Evolutionary conservation across 1,140 invertebrate species (phyloP), one percentile per base, ranked within the genome.

Genomic region (Stratiolaelaps scimitus): DNA sequence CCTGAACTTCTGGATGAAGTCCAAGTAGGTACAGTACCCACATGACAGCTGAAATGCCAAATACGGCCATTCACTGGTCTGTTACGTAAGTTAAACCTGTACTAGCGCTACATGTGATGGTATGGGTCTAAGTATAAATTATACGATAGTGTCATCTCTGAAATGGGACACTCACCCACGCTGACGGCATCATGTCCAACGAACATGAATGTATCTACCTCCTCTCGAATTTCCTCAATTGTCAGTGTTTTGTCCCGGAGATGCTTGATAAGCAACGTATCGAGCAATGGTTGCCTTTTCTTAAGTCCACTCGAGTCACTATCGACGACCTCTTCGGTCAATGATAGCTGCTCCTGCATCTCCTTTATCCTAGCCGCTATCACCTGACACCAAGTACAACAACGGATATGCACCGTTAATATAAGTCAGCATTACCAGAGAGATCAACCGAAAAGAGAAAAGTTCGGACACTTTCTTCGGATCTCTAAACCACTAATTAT

Each of bases 131-230:
- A 45, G 44, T 13, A 45, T 13, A 45, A 45, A 13, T 13, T 13
- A 45, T 13, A 45, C n/a, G 44, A n/a, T 13, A 13, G 13, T 45
- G 13, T 45, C n/a, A 13, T n/a, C 44, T 45, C n/a, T 45, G 13
- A 45, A 13, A 45, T n/a, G 44, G 44, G n/a, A n/a, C 44, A 20
- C 26, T 20, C 47, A 48, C 47, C 26, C 15, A 48, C 19, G 2
- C 65, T 29, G 10, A 67, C 66, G 0, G 44, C 64, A 30, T 66
- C 65, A 44, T 66, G 65, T 34, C 68, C 69, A 26, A 71, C 71
- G 69, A 75, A 75, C 71, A 74, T 72, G 67, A 75, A 75, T 10
- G 73, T 73, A 67, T 75, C 72, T 10, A 74, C 72, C 60, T 75
- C 74, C 23, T 74, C 72, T 19, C 68, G 65, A 13, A 75, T 73